Evolutionary conservation across 2,888 invertebrate genomes (phyloP).

Genomic region (Dorcus parallelipipedus): DNA sequence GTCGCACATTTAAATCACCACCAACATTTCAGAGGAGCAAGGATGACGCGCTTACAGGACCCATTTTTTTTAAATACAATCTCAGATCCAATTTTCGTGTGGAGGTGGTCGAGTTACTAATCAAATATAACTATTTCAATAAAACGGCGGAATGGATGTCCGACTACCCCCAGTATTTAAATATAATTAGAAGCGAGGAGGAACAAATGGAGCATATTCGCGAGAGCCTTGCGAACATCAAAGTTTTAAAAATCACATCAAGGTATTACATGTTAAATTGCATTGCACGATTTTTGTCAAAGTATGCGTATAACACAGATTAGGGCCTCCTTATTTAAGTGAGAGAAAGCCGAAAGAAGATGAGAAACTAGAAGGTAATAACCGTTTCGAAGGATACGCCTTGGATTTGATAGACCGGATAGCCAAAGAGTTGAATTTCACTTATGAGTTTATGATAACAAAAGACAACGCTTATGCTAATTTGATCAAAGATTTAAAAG

Average conservation of each 20-base stretch:
- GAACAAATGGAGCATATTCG: slow-evolving; percentile 45
- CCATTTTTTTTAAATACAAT: slow-evolving; percentile 61
- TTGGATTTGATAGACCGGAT: slow-evolving; percentile 85
- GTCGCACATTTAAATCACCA: no score
- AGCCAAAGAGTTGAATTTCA: slow-evolving; percentile 55
- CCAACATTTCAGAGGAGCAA: slow-evolving; percentile 26
- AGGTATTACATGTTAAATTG: slow-evolving; percentile 22
- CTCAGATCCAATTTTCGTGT: slow-evolving; percentile 64
- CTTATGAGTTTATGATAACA: slow-evolving; percentile 67
- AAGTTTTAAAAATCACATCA: slow-evolving; percentile 57
- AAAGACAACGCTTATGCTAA: slow-evolving; percentile 68
- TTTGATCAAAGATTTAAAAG: slow-evolving; percentile 69
- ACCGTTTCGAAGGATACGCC: slow-evolving; percentile 82
- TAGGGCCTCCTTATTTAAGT: slow-evolving; percentile 70
- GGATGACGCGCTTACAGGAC: slow-evolving; percentile 59
- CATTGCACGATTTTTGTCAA: slow-evolving; percentile 16
- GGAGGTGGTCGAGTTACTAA: slow-evolving; percentile 56
- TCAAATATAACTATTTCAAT: slow-evolving; percentile 57
- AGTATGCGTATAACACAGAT: slow-evolving; percentile 41
- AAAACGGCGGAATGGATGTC: slow-evolving; percentile 54
- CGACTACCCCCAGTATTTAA: slow-evolving; percentile 24
- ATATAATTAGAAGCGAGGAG: slow-evolving; percentile 35
- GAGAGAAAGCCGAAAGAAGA: slow-evolving; percentile 57
- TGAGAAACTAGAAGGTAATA: slow-evolving; percentile 66
- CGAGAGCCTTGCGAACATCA: slow-evolving; percentile 51